Percentiles rank a stretch among this genome's conserved stretches.
These are phyloP conservation scores for Argyra leucocephala DNA, from an alignment of 2,888 invertebrate species.

Conservation along the genomic window DNA sequence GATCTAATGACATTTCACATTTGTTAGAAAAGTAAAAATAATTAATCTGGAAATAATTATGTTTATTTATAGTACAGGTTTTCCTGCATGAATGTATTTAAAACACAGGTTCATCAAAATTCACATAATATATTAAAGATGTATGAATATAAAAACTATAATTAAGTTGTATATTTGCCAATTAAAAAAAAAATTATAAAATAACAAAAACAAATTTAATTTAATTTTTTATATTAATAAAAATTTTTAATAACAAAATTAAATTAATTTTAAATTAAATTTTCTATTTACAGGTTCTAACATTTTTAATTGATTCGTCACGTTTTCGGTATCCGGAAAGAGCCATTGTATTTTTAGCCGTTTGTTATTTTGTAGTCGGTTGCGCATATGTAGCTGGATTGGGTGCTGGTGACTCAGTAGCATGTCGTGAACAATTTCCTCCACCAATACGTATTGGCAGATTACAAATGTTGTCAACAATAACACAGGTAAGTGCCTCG, in stretches of 20 bases:
- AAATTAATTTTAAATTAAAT: neutral
- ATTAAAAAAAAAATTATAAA: too few species aligned
- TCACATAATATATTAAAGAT: too few species aligned
- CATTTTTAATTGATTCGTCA: constrained; percentile 88
- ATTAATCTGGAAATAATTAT: too few species aligned
- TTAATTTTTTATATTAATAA: neutral
- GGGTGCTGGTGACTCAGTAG: constrained; percentile 69
- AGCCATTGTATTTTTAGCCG: constrained; percentile 92
- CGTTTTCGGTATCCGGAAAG: constrained; percentile 96
- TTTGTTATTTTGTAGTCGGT: constrained; percentile 92
- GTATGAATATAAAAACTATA: too few species aligned
- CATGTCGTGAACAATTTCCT: constrained; percentile 73
- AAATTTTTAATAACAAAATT: neutral
- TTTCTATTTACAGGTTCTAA: constrained; percentile 51
- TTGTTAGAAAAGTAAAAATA: too few species aligned
- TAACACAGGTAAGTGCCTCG: constrained; percentile 64
- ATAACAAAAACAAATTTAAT: too few species aligned
- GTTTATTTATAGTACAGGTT: too few species aligned
- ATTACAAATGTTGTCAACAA: constrained; percentile 68
- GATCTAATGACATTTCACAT: too few species aligned
- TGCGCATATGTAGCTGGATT: constrained; percentile 82
- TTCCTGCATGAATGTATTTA: too few species aligned
- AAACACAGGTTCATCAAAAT: too few species aligned
- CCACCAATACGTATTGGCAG: constrained; percentile 60
- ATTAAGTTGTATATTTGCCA: too few species aligned